Conservation (phyloP, 2,888 invertebrate genomes). For the Abrostola triplasia region DNA sequence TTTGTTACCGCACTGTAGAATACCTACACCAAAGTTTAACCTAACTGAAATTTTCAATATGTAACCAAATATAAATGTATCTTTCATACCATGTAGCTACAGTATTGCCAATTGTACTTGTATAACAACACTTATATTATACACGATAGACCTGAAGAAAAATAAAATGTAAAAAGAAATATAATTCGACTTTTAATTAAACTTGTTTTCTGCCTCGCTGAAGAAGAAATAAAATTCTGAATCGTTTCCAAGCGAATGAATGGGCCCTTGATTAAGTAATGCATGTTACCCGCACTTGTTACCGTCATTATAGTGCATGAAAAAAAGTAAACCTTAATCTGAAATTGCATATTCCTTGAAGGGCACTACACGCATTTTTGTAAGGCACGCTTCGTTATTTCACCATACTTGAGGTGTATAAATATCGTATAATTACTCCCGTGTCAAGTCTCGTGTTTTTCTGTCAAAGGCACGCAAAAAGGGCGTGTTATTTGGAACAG, state of each 20-base stretch:
- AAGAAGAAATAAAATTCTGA: constrained; percentile 25
- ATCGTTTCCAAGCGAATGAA: constrained; percentile 28
- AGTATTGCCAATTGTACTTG: too few species aligned
- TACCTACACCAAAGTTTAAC: too few species aligned
- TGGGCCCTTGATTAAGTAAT: constrained; percentile 27
- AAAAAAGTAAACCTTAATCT: constrained; percentile 16
- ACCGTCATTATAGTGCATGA: constrained; percentile 21
- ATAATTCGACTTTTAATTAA: constrained; percentile 28
- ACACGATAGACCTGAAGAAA: neutral
- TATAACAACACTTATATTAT: too few species aligned
- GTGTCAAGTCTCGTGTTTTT: constrained; percentile 13
- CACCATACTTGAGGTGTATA: constrained; percentile 3
- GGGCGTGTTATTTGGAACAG: constrained; percentile 55
- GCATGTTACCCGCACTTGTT: constrained; percentile 10
- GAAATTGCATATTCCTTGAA: constrained; percentile 20
- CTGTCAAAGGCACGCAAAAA: constrained; percentile 53
- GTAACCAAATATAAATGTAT: too few species aligned
- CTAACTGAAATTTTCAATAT: too few species aligned
- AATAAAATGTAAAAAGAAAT: constrained; percentile 36
- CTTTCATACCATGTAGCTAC: too few species aligned
- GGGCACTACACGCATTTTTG: constrained; percentile 11
- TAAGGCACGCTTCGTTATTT: constrained; percentile 3
- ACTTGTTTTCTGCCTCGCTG: constrained; percentile 11
- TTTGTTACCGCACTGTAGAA: neutral
- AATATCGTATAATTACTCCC: neutral